Base-by-base conservation (phyloP, 1,140 invertebrate species). In the Drosophila kurseongensis region DNA sequence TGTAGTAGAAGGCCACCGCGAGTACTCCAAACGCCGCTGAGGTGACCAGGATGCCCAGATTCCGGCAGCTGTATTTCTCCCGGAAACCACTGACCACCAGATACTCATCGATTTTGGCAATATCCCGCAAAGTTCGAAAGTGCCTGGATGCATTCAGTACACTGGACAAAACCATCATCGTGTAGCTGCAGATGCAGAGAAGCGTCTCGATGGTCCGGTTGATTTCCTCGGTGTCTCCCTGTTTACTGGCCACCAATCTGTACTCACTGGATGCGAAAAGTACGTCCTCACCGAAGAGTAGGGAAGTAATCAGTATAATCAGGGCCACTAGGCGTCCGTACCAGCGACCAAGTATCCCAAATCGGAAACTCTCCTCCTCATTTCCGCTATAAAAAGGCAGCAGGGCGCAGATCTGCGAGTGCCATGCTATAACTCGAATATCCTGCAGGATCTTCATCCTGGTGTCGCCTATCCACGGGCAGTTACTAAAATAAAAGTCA, bases 171-270 rank as follows among this genome's bases (percentile, higher is more conserved):
- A 73, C 77, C 50, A 90, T 80, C 51, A 80, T 65, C 5, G 85
- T 89, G 14, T 89, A 89, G 52, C 85, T 90, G 14, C 40, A 38
- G 1, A 89, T 90, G 66, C 84, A 89, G 32, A 89, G 80, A 0
- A 89, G 68, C 13, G 84, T 89, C 69, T 89, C 84, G 12, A 89
- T 90, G 16, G 85, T 89, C 5, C 77, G 56, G 47, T 89, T 89
- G 12, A 90, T 89, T 36, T 85, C 80, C 56, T 89, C 84, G 0
- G 84, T 80, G 10, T 89, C 80, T 0, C 80, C 85, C n/a, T 90
- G 81, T 0, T 75, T 18, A 13, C 67, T 68, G n/a, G 58, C 13
- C 42, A 90, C 47, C 50, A 89, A 7, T 27, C 74, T 72, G 51
- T 89, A 89, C 8, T 69, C 60, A 4, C 51, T 41, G n/a, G 80